Percentiles rank a stretch among this genome's conserved stretches.
These are phyloP conservation scores for Brachyptera putata DNA, from an alignment of 2,888 invertebrate species.

Conservation along the genomic window DNA sequence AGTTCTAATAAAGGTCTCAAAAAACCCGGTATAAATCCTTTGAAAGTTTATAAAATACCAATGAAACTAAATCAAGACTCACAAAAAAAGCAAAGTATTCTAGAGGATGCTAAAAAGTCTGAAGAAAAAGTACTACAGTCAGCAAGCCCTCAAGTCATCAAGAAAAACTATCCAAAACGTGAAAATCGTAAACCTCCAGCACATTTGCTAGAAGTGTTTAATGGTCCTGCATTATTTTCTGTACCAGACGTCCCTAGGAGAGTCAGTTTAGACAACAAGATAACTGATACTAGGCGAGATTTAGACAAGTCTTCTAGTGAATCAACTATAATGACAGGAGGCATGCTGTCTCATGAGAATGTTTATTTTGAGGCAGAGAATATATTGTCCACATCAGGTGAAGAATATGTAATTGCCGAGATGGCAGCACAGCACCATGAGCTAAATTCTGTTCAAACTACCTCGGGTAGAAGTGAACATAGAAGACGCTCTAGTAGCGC, in stretches of 20 bases:
- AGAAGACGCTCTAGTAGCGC: neutral
- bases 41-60: no score
- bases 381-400: neutral
- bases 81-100: neutral
- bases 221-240: slow-evolving; percentile 64
- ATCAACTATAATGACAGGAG: no score
- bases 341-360: no score
- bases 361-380: no score
- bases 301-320: neutral
- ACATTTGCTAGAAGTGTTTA: slow-evolving; percentile 50
- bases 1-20: no score
- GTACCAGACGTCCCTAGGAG: slow-evolving; percentile 73
- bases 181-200: slow-evolving; percentile 57
- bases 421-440: neutral
- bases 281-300: neutral
- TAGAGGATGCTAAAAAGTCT: neutral
- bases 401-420: no score
- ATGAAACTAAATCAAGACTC: no score
- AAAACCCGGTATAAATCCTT: no score
- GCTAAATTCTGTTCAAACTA: neutral
- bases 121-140: neutral
- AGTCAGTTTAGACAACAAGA: slow-evolving; percentile 42
- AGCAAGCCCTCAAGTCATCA: neutral
- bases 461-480: no score
- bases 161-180: slow-evolving; percentile 34